These are phyloP conservation scores for Manis pentadactyla DNA, from an alignment of 2,797 vertebrate genomes.

Conservation along the genomic window DNA sequence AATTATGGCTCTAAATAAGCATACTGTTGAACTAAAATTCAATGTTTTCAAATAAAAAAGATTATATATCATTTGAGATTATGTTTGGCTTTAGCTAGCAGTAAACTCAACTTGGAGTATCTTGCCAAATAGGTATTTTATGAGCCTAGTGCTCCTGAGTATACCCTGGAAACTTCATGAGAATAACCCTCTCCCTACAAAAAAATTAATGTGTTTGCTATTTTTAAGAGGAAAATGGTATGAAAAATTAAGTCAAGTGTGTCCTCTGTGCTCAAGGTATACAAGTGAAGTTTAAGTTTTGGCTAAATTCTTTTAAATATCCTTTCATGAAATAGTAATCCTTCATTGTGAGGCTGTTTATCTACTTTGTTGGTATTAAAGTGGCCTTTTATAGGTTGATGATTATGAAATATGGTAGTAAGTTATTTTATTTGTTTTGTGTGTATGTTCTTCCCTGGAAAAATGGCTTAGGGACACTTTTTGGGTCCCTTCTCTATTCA, in stretches of 20 bases:
- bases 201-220: neutral
- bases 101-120: neutral
- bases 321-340: neutral
- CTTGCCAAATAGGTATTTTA: neutral
- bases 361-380: neutral
- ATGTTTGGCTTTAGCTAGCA: neutral
- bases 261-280: neutral
- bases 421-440: neutral
- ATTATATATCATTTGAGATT: neutral
- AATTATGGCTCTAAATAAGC: slow-evolving; percentile 23
- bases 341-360: neutral
- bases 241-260: neutral
- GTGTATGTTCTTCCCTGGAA: neutral
- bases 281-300: neutral
- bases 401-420: neutral
- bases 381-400: neutral
- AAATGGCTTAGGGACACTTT: neutral
- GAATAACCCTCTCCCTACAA: neutral
- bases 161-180: neutral
- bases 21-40: neutral
- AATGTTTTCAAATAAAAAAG: neutral
- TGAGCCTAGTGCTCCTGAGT: neutral
- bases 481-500: neutral
- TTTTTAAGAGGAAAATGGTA: neutral
- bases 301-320: neutral